phyloP scores from a whole-genome alignment of 2,888 invertebrate species.

The Amblyjoppa fuscipennis region DNA sequence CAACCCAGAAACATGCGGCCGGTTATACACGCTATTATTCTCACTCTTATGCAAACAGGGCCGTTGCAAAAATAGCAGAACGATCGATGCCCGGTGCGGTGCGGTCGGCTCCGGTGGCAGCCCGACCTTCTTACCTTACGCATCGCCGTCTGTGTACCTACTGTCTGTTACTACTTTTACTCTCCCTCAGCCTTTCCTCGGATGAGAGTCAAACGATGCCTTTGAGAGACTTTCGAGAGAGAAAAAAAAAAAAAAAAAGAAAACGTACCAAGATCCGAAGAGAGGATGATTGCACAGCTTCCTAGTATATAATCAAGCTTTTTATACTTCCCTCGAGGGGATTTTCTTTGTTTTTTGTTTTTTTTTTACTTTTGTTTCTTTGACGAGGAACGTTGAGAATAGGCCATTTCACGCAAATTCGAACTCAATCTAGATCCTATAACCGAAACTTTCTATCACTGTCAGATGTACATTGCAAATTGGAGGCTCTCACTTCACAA shows the following conservation, averaged over 20 bases:
- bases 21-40: conserved; percentile 56
- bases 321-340: not conserved
- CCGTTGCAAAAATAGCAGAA: conserved; percentile 70
- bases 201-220: conserved; percentile 15
- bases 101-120: conserved; percentile 20
- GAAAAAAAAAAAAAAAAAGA: too few species aligned
- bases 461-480: conserved; percentile 2
- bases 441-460: not conserved
- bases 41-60: conserved; percentile 72
- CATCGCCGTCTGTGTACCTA: conserved; percentile 26
- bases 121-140: conserved; percentile 64
- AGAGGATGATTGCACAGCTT: conserved; percentile 10
- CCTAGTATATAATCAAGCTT: conserved; percentile 24
- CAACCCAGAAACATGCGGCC: conserved; percentile 22
- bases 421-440: conserved; percentile 27
- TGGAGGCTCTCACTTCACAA: not conserved
- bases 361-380: not conserved
- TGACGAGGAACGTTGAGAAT: not conserved
- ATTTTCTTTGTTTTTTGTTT: not conserved
- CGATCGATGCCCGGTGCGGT: conserved; percentile 66
- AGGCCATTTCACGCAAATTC: conserved; percentile 23
- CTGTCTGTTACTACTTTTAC: conserved; percentile 21
- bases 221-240: not conserved
- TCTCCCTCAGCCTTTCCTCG: conserved; percentile 8
- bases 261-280: not conserved